A percentile compares a stretch with the other conserved stretches of the same genome.
phyloP scores from a whole-genome alignment of 2,113 vertebrate genomes.

The Phalacrocorax pelagicus region DNA sequence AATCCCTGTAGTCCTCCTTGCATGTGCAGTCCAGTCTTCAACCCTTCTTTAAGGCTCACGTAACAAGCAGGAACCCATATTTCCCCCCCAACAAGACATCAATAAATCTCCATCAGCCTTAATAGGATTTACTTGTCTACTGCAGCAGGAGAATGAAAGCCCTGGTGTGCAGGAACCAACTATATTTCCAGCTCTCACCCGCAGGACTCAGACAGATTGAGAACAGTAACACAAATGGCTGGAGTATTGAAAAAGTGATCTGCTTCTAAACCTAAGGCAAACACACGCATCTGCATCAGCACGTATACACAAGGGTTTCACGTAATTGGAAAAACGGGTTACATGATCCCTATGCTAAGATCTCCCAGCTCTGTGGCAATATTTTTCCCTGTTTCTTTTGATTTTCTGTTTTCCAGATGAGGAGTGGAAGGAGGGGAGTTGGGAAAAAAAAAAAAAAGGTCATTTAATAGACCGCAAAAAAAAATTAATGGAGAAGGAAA shows the following conservation, averaged over 20 bases:
- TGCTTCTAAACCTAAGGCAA: not conserved
- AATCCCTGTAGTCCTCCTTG: not conserved
- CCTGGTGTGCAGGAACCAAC: not conserved
- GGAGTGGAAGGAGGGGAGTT: not conserved
- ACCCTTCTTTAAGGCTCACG: not conserved
- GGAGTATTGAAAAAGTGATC: not conserved
- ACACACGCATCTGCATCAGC: not conserved
- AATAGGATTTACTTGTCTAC: not conserved
- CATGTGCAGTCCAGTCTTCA: not conserved
- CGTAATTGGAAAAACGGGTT: slow-evolving; percentile 58
- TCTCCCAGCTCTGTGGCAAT: slow-evolving; percentile 1
- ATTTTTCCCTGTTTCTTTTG: not conserved
- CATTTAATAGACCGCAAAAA: slow-evolving; percentile 47
- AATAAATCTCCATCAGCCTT: not conserved
- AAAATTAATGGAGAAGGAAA: slow-evolving; percentile 20
- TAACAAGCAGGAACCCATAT: not conserved
- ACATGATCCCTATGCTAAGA: not conserved
- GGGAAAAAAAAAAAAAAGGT: not conserved
- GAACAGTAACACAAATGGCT: not conserved
- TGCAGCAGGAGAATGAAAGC: not conserved
- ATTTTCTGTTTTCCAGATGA: slow-evolving; percentile 44
- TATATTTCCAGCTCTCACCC: not conserved
- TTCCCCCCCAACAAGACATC: not conserved
- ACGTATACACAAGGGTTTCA: not conserved
- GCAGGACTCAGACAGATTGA: not conserved